Base-by-base conservation (phyloP, 2,797 vertebrate species). In the Mionectes olivaceus region DNA sequence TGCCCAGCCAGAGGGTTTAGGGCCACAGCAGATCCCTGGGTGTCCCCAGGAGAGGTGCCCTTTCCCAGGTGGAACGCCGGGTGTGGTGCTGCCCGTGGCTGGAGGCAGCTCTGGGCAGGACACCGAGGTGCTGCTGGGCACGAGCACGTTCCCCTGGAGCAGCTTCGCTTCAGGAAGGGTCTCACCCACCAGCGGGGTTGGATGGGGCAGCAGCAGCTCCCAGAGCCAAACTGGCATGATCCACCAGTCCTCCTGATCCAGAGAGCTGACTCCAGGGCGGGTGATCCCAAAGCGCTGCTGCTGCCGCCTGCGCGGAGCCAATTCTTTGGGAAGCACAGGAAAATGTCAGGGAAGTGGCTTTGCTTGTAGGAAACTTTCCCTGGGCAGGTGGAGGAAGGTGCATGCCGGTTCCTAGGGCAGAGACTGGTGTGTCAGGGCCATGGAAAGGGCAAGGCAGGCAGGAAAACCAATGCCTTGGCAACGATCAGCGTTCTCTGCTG, bases 381-480 rank as follows among this genome's bases (percentile, higher is more conserved):
- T 5, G 22, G 59, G 68, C 57, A 35, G 79, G n/a, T 53, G 30
- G 53, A 47, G 19, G 32, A 71, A 78, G 57, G 59, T 5, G 2
- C 3, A 2, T 3, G 23, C 47, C 0, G 0, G 37, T 41, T 83
- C 44, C 53, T 46, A 56, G 44, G 43, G 43, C 79, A 71, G 60
- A 44, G 23, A 35, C 46, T 3, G 7, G 3, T 44, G 50, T 49
- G 78, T 87, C 49, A 18, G 74, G 75, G 83, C 83, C 32, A 6
- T 6, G 50, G 57, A 92, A 92, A 95, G 84, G 89, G 84, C 76
- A 91, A 69, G 43, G 30, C 5, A 0, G 75, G 64, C 56, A 70
- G 84, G 83, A 92, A 95, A 89, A 67, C 43, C 0, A 17, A 81
- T 59, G 63, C 83, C 70, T 76, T 94, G 89, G 79, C 91, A 69